Percentiles rank a stretch among this genome's conserved stretches.
Evolutionary conservation across 1,140 invertebrate genomes (phyloP).

Genomic region (Drepana arcuata): DNA sequence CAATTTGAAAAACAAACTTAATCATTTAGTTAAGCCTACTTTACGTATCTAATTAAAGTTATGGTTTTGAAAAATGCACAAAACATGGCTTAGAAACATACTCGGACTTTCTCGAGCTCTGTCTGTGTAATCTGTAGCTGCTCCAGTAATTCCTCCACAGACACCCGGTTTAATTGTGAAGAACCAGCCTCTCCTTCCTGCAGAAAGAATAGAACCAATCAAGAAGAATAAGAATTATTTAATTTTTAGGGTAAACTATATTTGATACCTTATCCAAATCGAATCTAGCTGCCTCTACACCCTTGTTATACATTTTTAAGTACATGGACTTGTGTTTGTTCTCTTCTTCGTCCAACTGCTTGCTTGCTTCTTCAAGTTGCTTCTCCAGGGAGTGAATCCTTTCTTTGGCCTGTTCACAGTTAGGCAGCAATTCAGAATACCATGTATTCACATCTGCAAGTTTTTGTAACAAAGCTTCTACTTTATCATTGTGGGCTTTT

Average conservation of each 20-base stretch:
- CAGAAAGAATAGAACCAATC: no score
- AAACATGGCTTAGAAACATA: conserved; percentile 71
- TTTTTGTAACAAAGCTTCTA: conserved; percentile 83
- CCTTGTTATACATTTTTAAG: conserved; percentile 87
- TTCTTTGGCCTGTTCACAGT: conserved; percentile 78
- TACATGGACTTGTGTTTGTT: conserved; percentile 83
- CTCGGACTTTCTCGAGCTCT: conserved; percentile 88
- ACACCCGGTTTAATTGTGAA: conserved; percentile 75
- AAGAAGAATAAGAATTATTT: no score
- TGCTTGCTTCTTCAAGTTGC: conserved; percentile 78
- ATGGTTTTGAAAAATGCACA: no score
- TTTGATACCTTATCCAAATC: conserved; percentile 76
- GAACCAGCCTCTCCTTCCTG: conserved; percentile 75
- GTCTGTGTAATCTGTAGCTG: conserved; percentile 85
- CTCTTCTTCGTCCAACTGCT: conserved; percentile 80
- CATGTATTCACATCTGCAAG: conserved; percentile 84
- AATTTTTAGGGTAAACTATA: no score
- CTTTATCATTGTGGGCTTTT: conserved; percentile 84
- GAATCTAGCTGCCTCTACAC: conserved; percentile 82
- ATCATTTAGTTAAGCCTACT: no score
- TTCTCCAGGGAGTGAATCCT: conserved; percentile 77
- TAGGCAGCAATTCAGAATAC: conserved; percentile 79
- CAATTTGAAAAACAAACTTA: no score
- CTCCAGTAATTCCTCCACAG: conserved; percentile 83
- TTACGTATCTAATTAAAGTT: no score